Percentiles rank a stretch among this genome's conserved stretches.
These are phyloP conservation scores for Habropoda laboriosa DNA, from an alignment of 1,140 invertebrate species.

Conservation along the genomic window DNA sequence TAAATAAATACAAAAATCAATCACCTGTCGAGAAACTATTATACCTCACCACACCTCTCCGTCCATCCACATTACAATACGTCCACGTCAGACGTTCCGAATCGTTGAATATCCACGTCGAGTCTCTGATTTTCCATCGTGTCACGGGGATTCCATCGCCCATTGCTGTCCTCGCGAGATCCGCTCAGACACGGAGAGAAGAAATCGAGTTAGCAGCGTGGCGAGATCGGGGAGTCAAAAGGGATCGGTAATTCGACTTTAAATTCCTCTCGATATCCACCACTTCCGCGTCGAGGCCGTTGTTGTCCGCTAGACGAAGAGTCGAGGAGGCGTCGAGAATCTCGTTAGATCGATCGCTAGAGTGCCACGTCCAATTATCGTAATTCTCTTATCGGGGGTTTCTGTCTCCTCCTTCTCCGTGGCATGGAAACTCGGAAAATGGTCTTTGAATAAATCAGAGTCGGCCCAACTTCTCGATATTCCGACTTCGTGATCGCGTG, in stretches of 20 bases:
- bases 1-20: no score
- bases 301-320: neutral
- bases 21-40: no score
- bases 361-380: slow-evolving; percentile 64
- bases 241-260: slow-evolving; percentile 35
- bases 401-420: slow-evolving; percentile 25
- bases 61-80: no score
- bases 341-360: slow-evolving; percentile 63
- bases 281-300: neutral
- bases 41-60: no score
- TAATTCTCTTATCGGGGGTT: slow-evolving; percentile 68
- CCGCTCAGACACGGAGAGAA: neutral
- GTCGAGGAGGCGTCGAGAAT: slow-evolving; percentile 55
- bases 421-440: slow-evolving; percentile 58
- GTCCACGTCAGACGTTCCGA: neutral
- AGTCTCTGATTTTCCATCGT: neutral
- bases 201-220: slow-evolving; percentile 17
- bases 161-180: neutral
- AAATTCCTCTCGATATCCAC: slow-evolving; percentile 2
- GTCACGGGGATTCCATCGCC: neutral
- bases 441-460: slow-evolving; percentile 63
- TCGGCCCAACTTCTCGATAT: slow-evolving; percentile 49
- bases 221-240: slow-evolving; percentile 21
- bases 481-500: slow-evolving; percentile 61
- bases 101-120: neutral